Evolutionary conservation across 2,113 vertebrate species (phyloP), one percentile per base, ranked within the genome.

Genomic region (Bufo gargarizans): DNA sequence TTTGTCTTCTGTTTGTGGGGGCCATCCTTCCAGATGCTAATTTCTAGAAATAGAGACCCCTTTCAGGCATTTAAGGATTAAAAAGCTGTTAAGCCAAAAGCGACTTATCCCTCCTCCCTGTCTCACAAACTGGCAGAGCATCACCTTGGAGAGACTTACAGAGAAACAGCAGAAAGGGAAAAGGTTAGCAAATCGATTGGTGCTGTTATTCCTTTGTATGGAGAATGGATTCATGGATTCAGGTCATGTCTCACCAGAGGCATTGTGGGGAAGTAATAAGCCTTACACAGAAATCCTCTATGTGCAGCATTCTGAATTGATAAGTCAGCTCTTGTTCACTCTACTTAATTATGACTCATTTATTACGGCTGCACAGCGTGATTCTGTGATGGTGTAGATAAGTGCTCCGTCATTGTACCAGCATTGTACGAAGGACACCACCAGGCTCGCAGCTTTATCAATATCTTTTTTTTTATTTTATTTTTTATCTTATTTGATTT

Each of bases 231-330:
- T 89, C 87, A 89, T 84, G 78, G 82, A 89, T 89, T 89, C 87
- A 89, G 87, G 87, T 89, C 87, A 89, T 89, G 87, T 89, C 81
- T 84, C 82, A 84, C 87, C 87, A 89, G 87, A 84, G 82, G 87
- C 87, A 89, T 89, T 89, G 81, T 89, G 87, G 87, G 87, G 81
- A 89, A 89, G 87, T 89, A 89, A 89, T 89, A 89, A 89, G 87
- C 50, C 87, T 89, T 84, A 89, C 81, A 89, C 82, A 89, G 82
- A 89, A 84, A 89, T 65, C 81, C 74, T 82, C 72, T 59, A 84
- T 84, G 87, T 89, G 82, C 87, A 61, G 82, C 82, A 84, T 89
- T 89, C 87, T 78, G 87, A 89, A 89, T 89, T 89, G 87, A 89
- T 89, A 89, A 89, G 87, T 89, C 87, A 89, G 87, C 87, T 84